phyloP scores from a whole-genome alignment of 2,888 invertebrate species.

The Fragum sueziense region DNA sequence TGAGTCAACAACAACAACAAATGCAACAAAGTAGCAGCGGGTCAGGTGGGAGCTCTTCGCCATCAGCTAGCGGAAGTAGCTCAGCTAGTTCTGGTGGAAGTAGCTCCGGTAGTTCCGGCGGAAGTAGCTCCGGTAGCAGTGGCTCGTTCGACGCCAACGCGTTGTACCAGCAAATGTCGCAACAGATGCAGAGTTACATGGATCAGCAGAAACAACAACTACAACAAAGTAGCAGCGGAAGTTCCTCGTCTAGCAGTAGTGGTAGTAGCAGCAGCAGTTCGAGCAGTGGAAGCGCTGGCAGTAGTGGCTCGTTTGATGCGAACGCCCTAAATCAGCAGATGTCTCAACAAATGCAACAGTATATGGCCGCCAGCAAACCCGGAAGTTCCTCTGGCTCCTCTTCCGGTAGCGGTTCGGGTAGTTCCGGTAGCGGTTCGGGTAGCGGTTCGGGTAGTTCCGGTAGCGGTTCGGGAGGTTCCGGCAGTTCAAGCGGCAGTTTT shows the following conservation, averaged over 20 bases:
- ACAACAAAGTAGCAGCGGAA: conserved; percentile 1
- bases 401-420: conserved; percentile 22
- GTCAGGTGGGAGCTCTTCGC: not conserved
- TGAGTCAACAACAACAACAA: conserved; percentile 19
- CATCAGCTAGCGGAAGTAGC: not conserved
- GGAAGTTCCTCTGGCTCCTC: not conserved
- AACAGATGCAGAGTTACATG: conserved; percentile 1
- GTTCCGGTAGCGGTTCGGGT: conserved; percentile 4
- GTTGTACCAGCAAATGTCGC: conserved; percentile 7
- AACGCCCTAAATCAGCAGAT: not conserved
- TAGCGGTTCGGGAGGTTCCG: not conserved
- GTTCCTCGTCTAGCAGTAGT: conserved; percentile 9
- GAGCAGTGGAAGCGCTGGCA: not conserved
- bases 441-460: not conserved
- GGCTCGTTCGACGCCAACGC: conserved; percentile 9
- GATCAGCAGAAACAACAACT: conserved; percentile 4
- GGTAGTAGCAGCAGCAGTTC: not conserved
- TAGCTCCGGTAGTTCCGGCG: not conserved
- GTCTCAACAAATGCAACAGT: conserved; percentile 1
- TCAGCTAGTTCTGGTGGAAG: not conserved
- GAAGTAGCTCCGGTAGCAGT: not conserved
- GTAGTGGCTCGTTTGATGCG: not conserved
- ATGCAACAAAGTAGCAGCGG: not conserved
- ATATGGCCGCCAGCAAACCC: not conserved
- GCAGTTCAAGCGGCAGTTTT: conserved; percentile 34